Base-by-base conservation (phyloP, 2,888 invertebrate species). In the Eurytoma adleriae region DNA sequence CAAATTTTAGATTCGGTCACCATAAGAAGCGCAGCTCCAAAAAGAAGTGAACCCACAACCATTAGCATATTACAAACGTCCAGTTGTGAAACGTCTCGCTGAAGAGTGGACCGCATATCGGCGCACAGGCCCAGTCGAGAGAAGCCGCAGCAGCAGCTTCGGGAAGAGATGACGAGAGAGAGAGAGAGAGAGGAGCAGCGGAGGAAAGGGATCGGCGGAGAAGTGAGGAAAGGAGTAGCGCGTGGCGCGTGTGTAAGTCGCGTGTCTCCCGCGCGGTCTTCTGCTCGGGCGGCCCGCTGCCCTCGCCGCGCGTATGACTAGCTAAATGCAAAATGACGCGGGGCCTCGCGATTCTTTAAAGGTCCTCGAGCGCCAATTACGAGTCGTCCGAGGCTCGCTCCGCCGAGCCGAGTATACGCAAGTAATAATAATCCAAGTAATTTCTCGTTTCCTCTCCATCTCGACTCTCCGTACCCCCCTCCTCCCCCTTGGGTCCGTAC, bases 321-420 rank as follows among this genome's bases (percentile, higher is more conserved):
- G 87, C 86, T 85, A 87, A 88, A 85, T 86, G 86, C 87, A 86
- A 86, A 86, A 89, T 86, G 87, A 88, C 86, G 86, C 85, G 86
- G 83, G 84, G 84, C 85, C 81, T 85, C 86, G 83, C 50, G 48
- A 67, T 71, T 71, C 66, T 71, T 68, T 54, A 30, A 57, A 71
- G 75, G 59, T 79, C 70, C 70, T 79, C 79, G 40, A 79, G 73
- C 75, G 67, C 70, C 79, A 79, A 79, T 79, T 79, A 79, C 66
- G 75, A 40, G 52, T 71, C 75, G 57, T 66, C 54, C 12, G 30
- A 16, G 40, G 40, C 64, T 0, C 27, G 82, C 76, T 67, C 62
- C 64, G 86, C 16, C 62, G 40, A 16, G n/a, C 48, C 48, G 40
- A 40, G 18, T 48, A 64, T 85, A 13, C n/a, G 40, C 62, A 64